A percentile compares a stretch with the other conserved stretches of the same genome.
phyloP scores from a whole-genome alignment of 2,888 invertebrate species.

The Camptogramma bilineatum region DNA sequence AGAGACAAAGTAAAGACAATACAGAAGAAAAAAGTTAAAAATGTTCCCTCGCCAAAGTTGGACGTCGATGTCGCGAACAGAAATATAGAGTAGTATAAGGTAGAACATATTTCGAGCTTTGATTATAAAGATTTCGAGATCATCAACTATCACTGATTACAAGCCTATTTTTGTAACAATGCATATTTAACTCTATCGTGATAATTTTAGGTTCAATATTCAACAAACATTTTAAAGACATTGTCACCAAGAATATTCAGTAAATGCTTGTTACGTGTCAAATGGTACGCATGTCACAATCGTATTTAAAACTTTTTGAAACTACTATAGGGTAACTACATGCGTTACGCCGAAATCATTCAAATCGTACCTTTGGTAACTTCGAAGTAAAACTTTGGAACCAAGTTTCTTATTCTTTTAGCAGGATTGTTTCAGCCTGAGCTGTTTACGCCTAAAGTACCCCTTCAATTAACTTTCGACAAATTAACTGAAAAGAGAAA shows the following conservation, averaged over 20 bases:
- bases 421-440: constrained; percentile 59
- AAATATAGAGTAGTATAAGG: constrained; percentile 52
- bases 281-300: background rate
- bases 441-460: constrained; percentile 70
- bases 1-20: constrained; percentile 35
- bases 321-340: background rate
- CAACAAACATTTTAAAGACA: background rate
- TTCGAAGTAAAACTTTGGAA: constrained; percentile 47
- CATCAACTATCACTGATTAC: constrained; percentile 51
- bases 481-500: constrained; percentile 74
- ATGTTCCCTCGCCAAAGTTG: constrained; percentile 40
- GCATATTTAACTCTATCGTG: background rate
- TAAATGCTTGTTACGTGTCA: background rate
- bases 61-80: constrained; percentile 46
- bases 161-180: background rate
- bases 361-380: background rate
- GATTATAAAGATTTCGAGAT: no score
- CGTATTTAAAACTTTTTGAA: background rate
- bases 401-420: constrained; percentile 23
- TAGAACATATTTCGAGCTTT: no score
- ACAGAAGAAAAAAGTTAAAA: constrained; percentile 40
- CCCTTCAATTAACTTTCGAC: constrained; percentile 77
- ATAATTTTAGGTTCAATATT: background rate
- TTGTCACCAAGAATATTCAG: background rate
- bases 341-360: background rate